Base-by-base conservation (phyloP, 1,140 invertebrate species). In the Drosophila pandora region DNA sequence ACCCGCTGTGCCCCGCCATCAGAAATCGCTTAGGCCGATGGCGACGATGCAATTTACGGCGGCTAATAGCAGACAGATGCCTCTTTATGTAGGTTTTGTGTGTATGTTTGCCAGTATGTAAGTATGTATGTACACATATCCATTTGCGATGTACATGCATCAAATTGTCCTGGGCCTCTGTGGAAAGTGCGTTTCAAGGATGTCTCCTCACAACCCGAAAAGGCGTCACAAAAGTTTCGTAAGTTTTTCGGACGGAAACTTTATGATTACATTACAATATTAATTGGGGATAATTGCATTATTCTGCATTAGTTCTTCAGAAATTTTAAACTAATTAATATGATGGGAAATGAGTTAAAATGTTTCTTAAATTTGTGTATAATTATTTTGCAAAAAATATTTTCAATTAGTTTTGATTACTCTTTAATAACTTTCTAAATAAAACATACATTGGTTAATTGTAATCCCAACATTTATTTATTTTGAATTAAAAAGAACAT, bases 1-100 rank as follows among this genome's bases (percentile, higher is more conserved):
- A 39, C 65, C 61, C 71, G 62, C 17, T 65, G 59, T 49, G 71
- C 54, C 30, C 64, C 78, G 78, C 82, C 82, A 85, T 85, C 87
- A 85, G 82, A 75, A 85, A 85, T 82, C 82, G 82, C 85, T 85
- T 85, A 87, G 76, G 56, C 68, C 64, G 76, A 58, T 72, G 80
- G 64, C 80, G 55, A 67, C 64, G 76, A 71, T 79, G 80, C 81
- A 79, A 79, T 84, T 84, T 76, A 79, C 77, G 71, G 71, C 63
- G 76, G 48, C 47, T 47, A 54, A 56, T 50, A 54, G 57, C 67
- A 60, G 55, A 61, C 65, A 49, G 64, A 56, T 68, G 65, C 53
- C 50, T 47, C 61, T 21, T 25, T 30, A 32, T 68, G 41, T 34
- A 28, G n/a, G 8, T 37, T 22, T 13, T 28, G 30, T 17, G 25